Evolutionary conservation across 2,888 invertebrate genomes (phyloP).

Genomic region (Caenorhabditis panamensis): DNA sequence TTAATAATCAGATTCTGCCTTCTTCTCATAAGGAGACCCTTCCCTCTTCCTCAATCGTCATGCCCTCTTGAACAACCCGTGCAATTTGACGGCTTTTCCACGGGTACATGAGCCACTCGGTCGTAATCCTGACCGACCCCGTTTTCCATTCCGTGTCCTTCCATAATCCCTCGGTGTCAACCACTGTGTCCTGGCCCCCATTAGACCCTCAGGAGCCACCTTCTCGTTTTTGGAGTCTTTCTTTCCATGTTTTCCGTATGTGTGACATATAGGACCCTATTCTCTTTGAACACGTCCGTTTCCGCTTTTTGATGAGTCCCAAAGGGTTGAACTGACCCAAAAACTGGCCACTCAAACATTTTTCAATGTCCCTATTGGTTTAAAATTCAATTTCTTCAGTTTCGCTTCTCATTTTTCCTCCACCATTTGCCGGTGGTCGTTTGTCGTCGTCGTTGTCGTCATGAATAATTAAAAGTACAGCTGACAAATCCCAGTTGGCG

Average conservation of each 20-base stretch:
- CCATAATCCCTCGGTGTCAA: slow-evolving; percentile 50
- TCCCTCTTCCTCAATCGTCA: slow-evolving; percentile 9
- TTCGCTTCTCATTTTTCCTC: background rate
- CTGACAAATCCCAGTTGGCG: slow-evolving; percentile 19
- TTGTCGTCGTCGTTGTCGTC: background rate
- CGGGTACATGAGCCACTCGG: slow-evolving; percentile 46
- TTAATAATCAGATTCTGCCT: slow-evolving; percentile 52
- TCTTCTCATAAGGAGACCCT: slow-evolving; percentile 29
- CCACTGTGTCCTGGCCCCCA: slow-evolving; percentile 21
- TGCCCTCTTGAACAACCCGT: slow-evolving; percentile 53
- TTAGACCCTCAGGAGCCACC: slow-evolving; percentile 29
- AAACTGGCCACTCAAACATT: background rate
- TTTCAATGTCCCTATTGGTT: background rate
- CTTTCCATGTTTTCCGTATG: background rate
- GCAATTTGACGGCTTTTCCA: slow-evolving; percentile 21
- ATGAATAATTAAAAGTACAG: slow-evolving; percentile 21
- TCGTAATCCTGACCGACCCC: slow-evolving; percentile 40
- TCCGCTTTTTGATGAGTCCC: slow-evolving; percentile 14
- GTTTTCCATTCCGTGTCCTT: slow-evolving; percentile 24
- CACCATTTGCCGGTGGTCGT: background rate
- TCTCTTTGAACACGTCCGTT: slow-evolving; percentile 37
- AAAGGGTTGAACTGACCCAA: background rate
- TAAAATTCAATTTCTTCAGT: background rate
- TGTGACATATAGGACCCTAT: slow-evolving; percentile 23
- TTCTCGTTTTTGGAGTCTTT: slow-evolving; percentile 19